These are phyloP conservation scores for Tryphoninae sp. DNA, from an alignment of 2,888 invertebrate species.

Conservation along the genomic window DNA sequence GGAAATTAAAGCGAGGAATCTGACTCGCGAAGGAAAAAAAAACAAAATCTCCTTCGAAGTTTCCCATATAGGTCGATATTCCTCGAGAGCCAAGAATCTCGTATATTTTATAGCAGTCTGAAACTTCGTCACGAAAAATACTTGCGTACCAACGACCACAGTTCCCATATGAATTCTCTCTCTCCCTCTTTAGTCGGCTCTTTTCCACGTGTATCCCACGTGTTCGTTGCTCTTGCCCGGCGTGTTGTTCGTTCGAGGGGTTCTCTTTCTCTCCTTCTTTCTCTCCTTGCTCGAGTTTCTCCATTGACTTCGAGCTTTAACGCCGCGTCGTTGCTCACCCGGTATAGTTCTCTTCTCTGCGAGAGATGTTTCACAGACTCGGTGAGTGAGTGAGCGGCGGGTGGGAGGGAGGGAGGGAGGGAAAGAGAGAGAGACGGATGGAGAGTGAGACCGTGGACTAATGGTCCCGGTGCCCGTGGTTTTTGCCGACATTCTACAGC, in stretches of 20 bases:
- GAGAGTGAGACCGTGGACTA: slow-evolving; percentile 76
- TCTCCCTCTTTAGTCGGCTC: slow-evolving; percentile 8
- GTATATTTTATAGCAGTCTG: background rate
- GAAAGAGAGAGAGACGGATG: slow-evolving; percentile 24
- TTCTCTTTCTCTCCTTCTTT: background rate
- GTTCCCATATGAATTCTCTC: background rate
- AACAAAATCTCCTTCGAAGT: background rate
- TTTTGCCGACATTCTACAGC: slow-evolving; percentile 81
- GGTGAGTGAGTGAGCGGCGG: slow-evolving; percentile 22
- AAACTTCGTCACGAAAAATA: background rate
- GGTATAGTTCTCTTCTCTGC: slow-evolving; percentile 66
- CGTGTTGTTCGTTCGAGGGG: slow-evolving; percentile 18
- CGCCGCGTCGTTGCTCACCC: slow-evolving; percentile 70
- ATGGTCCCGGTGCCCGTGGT: slow-evolving; percentile 80
- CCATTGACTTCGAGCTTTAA: slow-evolving; percentile 15
- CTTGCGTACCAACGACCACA: background rate
- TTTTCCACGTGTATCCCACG: slow-evolving; percentile 66
- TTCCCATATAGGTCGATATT: background rate
- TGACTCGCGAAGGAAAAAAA: background rate
- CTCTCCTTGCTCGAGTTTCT: background rate
- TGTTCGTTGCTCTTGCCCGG: slow-evolving; percentile 49
- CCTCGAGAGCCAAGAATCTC: slow-evolving; percentile 9
- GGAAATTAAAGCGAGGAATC: background rate
- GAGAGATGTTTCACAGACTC: slow-evolving; percentile 72
- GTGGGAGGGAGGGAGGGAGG: background rate